Percentiles rank a stretch among this genome's conserved stretches.
These are phyloP conservation scores for Orthosia gothica DNA, from an alignment of 2,888 invertebrate species.

Conservation along the genomic window DNA sequence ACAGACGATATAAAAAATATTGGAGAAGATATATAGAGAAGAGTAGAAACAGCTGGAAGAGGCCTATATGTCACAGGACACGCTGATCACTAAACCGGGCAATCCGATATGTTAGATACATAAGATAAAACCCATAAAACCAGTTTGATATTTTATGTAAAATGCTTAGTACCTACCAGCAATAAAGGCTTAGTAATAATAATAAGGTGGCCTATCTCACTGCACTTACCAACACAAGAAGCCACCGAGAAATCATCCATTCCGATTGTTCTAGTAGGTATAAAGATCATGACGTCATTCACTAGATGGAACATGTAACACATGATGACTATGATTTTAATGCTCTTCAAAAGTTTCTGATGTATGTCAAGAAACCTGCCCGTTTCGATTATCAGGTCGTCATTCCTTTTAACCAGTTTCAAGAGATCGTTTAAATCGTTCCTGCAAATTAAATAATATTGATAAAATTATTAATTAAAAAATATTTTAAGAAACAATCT, in stretches of 20 bases:
- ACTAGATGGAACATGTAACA: constrained; percentile 72
- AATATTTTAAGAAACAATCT: no score
- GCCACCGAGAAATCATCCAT: constrained; percentile 66
- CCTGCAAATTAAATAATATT: constrained; percentile 54
- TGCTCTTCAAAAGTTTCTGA: constrained; percentile 62
- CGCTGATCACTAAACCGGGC: no score
- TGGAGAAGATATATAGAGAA: no score
- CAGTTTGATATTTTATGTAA: no score
- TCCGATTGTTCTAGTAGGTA: constrained; percentile 68
- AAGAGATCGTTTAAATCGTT: constrained; percentile 64
- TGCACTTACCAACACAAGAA: constrained; percentile 73
- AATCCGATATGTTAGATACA: no score
- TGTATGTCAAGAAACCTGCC: constrained; percentile 57
- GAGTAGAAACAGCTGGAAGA: no score
- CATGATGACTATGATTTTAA: constrained; percentile 71
- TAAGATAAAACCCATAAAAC: no score
- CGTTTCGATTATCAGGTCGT: constrained; percentile 61
- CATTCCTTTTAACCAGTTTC: constrained; percentile 64
- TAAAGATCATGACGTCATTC: constrained; percentile 71
- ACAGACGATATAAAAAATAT: no score
- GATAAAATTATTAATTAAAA: no score
- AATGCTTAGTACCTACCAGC: no score
- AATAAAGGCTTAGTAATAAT: no score
- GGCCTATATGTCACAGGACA: no score
- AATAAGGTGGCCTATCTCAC: constrained; percentile 10